Conservation (phyloP, 37 sponge, comb jelly and placozoan genomes). For the Diacarnus erythraeanus region DNA sequence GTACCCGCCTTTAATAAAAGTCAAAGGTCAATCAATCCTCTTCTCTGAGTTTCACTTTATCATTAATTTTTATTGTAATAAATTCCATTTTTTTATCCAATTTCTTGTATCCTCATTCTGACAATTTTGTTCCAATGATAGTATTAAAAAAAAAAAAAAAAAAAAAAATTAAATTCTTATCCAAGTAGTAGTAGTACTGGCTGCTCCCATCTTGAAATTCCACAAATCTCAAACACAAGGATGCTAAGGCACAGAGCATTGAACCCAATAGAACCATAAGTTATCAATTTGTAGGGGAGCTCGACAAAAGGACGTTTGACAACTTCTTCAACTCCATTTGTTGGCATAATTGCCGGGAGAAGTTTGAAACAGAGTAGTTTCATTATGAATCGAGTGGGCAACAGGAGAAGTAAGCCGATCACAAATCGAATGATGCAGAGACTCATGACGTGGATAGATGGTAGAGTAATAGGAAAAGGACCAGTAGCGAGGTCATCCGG, state of each 20-base stretch:
- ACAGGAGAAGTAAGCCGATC: slow-evolving; percentile 75
- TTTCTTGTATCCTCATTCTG: too few species aligned
- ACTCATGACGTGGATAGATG: slow-evolving; percentile 41
- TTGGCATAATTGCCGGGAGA: slow-evolving; percentile 83
- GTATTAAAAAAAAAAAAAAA: too few species aligned
- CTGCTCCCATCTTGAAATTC: slow-evolving; percentile 36
- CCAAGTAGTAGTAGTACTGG: too few species aligned
- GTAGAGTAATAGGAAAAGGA: slow-evolving; percentile 48
- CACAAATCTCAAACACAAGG: slow-evolving; percentile 51
- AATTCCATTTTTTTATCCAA: too few species aligned
- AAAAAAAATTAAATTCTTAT: too few species aligned
- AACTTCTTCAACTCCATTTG: slow-evolving; percentile 71
- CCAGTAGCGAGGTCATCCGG: slow-evolving; percentile 62
- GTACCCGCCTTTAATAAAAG: too few species aligned
- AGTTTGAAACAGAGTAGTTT: slow-evolving; percentile 81
- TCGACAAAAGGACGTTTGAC: slow-evolving; percentile 78
- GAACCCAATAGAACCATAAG: slow-evolving; percentile 79
- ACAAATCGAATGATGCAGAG: slow-evolving; percentile 62
- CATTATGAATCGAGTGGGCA: slow-evolving; percentile 78
- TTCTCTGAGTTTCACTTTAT: too few species aligned
- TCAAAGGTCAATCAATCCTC: too few species aligned
- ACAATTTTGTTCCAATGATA: too few species aligned
- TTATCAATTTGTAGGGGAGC: slow-evolving; percentile 86
- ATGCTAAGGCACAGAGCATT: slow-evolving; percentile 37
- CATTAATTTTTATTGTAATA: too few species aligned